These are phyloP conservation scores for Peromyscus maniculatus DNA, from an alignment of 2,113 vertebrate genomes.

Conservation along the genomic window DNA sequence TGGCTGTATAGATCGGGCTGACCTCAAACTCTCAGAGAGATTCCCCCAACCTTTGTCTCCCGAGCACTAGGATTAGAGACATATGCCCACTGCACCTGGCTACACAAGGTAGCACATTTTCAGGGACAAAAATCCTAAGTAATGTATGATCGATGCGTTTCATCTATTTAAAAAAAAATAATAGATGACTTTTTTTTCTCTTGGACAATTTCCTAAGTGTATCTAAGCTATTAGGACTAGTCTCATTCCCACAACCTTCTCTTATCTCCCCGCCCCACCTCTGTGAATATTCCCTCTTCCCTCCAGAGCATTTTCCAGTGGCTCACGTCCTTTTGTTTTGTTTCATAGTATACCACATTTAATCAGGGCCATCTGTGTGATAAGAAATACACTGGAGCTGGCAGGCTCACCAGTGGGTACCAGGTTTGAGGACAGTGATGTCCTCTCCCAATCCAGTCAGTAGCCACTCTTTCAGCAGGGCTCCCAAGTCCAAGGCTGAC, in stretches of 20 bases:
- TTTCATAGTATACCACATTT: neutral
- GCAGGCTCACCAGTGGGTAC: neutral
- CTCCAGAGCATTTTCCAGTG: no score
- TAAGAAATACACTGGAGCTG: neutral
- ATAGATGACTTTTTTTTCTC: neutral
- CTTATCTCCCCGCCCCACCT: neutral
- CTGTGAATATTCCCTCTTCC: no score
- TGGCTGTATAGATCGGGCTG: neutral
- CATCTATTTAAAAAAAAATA: constrained; percentile 6
- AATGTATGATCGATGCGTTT: neutral
- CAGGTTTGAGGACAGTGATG: neutral
- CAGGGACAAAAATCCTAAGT: neutral
- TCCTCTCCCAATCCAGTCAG: no score
- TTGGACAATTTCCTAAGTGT: neutral
- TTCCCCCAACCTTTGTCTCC: neutral
- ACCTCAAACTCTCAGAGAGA: neutral
- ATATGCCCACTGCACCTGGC: neutral
- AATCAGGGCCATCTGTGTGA: neutral
- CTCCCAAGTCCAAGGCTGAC: no score
- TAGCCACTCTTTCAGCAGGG: neutral
- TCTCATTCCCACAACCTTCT: rapidly evolving
- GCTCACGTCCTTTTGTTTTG: neutral
- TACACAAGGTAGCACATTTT: neutral
- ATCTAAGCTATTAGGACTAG: neutral
- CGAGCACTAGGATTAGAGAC: neutral